Evolutionary conservation across 2,797 vertebrate genomes (phyloP), one percentile per base, ranked within the genome.

Genomic region (Chaetophractus vellerosus): DNA sequence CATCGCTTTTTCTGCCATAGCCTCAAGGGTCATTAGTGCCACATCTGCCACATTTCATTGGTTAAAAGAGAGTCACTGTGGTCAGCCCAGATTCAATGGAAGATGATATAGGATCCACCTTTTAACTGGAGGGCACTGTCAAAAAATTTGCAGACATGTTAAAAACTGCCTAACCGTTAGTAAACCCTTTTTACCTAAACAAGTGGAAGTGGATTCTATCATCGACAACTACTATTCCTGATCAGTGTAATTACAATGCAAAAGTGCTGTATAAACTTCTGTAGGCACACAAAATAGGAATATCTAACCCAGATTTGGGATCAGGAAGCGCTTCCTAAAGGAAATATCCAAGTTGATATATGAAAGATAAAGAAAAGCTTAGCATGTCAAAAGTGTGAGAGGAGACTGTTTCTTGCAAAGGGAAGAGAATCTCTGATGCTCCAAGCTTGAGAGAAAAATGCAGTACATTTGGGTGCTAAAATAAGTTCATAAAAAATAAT

Each of bases 301-400:
- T 10, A 23, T 19, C 10, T 57, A n/a, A 38, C 38, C 15, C 15
- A 72, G 50, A 66, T 18, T 11, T 85, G 55, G 45, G 1, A 36
- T 59, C 36, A 82, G 16, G 21, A 55, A 64, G 2, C 2, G 5
- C 28, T 84, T 71, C 31, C 21, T 55, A 19, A 61, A 81, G 11
- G 10, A 55, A 84, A 36, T 71, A 31, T 31, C 19, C 41, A 86
- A 8, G 1, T 16, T 21, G 21, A 59, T 15, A 63, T 5, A n/a
- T 69, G 6, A 36, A 95, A 36, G 15, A 18, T 21, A 33, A 59
- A 18, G 74, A 71, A 24, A 75, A 64, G 41, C 23, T 48, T 14
- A 2, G 19, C 55, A 31, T 64, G 11, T 9, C 16, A 82, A 19
- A 41, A 0, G 0, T 2, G 8, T 23, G 9, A 41, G 6, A 4